Conservation (phyloP, 2,797 vertebrate species). For the Lindbergichthys nudifrons region DNA sequence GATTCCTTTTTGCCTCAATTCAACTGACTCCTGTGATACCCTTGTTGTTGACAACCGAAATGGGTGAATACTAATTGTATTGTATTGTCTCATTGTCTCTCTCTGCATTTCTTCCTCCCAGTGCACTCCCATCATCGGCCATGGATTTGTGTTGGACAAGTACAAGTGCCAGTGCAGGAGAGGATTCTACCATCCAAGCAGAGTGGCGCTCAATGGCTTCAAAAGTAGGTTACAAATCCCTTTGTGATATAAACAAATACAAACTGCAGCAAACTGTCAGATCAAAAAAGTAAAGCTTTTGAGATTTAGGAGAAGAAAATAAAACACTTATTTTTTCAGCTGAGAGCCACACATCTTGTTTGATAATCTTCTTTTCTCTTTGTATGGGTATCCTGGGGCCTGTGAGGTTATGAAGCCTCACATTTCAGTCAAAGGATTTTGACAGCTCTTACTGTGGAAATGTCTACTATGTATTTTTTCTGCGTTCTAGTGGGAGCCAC, state of each 20-base stretch:
- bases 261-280: slow-evolving; percentile 45
- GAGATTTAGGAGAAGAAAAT: slow-evolving; percentile 23
- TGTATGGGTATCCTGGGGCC: slow-evolving; percentile 36
- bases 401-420: slow-evolving; percentile 35
- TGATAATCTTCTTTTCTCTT: slow-evolving; percentile 37
- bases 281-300: slow-evolving; percentile 45
- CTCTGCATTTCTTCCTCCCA: slow-evolving; percentile 68
- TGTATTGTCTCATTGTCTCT: slow-evolving; percentile 15
- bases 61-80: neutral
- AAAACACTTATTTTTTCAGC: neutral
- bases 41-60: slow-evolving; percentile 16
- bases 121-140: slow-evolving; percentile 94
- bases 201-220: slow-evolving; percentile 92
- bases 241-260: slow-evolving; percentile 43
- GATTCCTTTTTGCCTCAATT: slow-evolving; percentile 4
- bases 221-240: slow-evolving; percentile 90
- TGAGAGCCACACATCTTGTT: slow-evolving; percentile 45
- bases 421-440: slow-evolving; percentile 30
- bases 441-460: slow-evolving; percentile 29
- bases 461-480: slow-evolving; percentile 28
- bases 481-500: slow-evolving; percentile 36
- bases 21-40: slow-evolving; percentile 14
- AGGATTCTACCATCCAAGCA: slow-evolving; percentile 95
- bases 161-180: slow-evolving; percentile 96
- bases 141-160: slow-evolving; percentile 97